Evolutionary conservation across 2,113 vertebrate genomes (phyloP).

Genomic region (Anseranas semipalmata): DNA sequence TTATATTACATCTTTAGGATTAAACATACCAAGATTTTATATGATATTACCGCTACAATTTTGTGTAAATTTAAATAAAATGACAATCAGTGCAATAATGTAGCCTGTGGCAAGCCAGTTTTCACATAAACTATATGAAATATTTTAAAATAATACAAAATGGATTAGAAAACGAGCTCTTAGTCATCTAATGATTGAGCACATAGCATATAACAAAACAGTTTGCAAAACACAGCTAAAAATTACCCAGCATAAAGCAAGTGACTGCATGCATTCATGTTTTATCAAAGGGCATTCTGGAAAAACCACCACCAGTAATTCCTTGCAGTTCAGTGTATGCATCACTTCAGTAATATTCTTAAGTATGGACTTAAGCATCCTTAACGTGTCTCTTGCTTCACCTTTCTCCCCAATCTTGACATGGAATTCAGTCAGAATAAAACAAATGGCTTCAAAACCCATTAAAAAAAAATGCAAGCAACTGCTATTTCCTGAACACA

Average conservation of each 20-base stretch:
- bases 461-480: neutral
- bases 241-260: neutral
- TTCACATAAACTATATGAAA: neutral
- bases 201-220: neutral
- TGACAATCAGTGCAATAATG: neutral
- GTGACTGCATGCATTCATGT: neutral
- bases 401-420: neutral
- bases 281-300: neutral
- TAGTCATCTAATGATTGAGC: neutral
- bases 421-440: neutral
- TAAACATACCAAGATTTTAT: neutral
- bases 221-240: neutral
- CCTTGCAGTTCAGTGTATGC: neutral
- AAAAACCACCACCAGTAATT: neutral
- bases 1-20: neutral
- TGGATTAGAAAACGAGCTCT: neutral
- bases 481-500: neutral
- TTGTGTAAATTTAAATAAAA: conserved; percentile 28
- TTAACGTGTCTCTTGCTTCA: neutral
- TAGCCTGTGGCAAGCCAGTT: neutral
- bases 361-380: neutral
- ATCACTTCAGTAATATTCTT: neutral
- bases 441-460: neutral
- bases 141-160: conserved; percentile 1
- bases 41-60: neutral